These are phyloP conservation scores for Pogonomyrmex californicus DNA, from an alignment of 1,140 invertebrate genomes.

Conservation along the genomic window DNA sequence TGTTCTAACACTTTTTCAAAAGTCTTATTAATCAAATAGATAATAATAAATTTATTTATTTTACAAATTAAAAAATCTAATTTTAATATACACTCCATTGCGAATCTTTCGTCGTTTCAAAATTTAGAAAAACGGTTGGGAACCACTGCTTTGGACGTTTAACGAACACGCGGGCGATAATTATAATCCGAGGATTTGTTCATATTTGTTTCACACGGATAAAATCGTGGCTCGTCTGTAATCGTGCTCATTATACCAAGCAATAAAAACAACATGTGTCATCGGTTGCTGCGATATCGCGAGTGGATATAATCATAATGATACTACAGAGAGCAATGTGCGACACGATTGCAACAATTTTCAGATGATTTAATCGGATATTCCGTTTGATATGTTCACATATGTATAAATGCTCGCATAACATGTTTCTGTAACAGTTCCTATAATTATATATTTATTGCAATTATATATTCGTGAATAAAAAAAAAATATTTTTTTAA, in stretches of 20 bases:
- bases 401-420: neutral
- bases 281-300: neutral
- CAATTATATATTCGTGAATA: neutral
- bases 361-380: constrained; percentile 37
- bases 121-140: neutral
- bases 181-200: constrained; percentile 39
- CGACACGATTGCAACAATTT: constrained; percentile 26
- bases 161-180: neutral
- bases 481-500: neutral
- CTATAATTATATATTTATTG: neutral
- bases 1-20: neutral
- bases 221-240: constrained; percentile 25
- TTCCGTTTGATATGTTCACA: constrained; percentile 21
- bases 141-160: neutral
- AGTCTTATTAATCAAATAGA: neutral
- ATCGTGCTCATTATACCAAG: constrained; percentile 15
- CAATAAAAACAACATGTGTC: constrained; percentile 36
- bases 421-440: neutral
- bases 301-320: constrained; percentile 37
- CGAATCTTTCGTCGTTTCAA: neutral
- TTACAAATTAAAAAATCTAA: neutral
- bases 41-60: constrained; percentile 17
- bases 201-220: neutral
- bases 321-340: constrained; percentile 10
- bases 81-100: neutral